Base-by-base conservation (phyloP, 2,888 invertebrate genomes). In the Chymomyza amoena region DNA sequence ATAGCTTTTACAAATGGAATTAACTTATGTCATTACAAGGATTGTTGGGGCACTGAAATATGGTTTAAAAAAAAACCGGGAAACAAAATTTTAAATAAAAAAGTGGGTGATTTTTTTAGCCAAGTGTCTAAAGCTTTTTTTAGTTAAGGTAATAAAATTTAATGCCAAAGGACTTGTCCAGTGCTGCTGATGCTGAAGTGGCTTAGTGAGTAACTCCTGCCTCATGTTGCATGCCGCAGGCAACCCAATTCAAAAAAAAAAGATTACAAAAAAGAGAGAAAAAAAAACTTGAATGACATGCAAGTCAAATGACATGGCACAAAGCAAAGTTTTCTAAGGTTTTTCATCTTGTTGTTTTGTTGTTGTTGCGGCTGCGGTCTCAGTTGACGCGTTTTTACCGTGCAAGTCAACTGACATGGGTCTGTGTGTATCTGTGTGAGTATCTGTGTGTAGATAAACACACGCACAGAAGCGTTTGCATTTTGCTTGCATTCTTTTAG, bases 401-500 rank as follows among this genome's bases (percentile, higher is more conserved):
- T 65, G 25, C 39, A 18, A 15, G 52, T 52, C 52, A 61, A 70
- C 68, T 57, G 64, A 63, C 64, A 50, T 69, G 36, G 61, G 68
- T 63, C 50, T 63, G 56, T 77, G 56, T 60, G 32, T n/a, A 16
- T 32, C 15, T 60, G 16, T 32, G 60, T 25, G 36, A 4, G 56
- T 60, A 10, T 60, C 13, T 32, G 16, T 60, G 13, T 45, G 13
- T 13, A 7, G 6, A 45, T 6, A 45, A 6, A 45, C 6, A 45
- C 39, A 45, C 39, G 6, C 39, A 7, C 39, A 45, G 39, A 10
- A 45, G 39, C 39, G 39, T 45, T 45, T 45, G 39, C 39, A 45
- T 45, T 36, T 28, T 16, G 59, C 73, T 67, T 72, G 75, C 78
- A 64, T 70, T 70, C 68, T 62, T 65, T 61, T 71, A 68, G 70